Conservation (phyloP, 2,797 vertebrate genomes). For the Hydrophis major region DNA sequence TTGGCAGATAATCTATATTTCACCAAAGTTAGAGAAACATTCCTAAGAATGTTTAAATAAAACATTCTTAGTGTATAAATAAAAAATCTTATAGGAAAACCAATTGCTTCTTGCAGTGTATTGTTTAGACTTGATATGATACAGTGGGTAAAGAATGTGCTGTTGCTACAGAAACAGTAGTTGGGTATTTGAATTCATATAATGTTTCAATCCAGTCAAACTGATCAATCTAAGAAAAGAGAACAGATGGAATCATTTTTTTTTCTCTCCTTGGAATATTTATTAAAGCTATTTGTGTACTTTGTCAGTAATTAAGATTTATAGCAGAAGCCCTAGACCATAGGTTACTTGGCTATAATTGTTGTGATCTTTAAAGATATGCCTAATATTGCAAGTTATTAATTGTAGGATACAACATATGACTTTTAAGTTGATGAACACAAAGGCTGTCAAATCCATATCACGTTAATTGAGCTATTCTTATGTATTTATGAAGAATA, state of each 20-base stretch:
- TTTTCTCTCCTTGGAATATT: neutral
- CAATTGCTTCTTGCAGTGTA: accelerated
- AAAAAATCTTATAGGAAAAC: neutral
- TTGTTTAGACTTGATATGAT: neutral
- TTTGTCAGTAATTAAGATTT: conserved; percentile 13
- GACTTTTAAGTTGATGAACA: neutral
- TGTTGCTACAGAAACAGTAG: neutral
- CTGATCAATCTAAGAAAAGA: neutral
- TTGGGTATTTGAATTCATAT: neutral
- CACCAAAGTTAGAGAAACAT: neutral
- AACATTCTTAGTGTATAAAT: neutral
- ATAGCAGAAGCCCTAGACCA: neutral
- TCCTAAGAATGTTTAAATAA: neutral
- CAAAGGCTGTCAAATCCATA: neutral
- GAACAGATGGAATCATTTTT: neutral
- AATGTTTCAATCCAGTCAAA: neutral
- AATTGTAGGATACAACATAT: conserved; percentile 25
- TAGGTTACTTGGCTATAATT: neutral
- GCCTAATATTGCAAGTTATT: neutral
- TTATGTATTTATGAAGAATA: neutral
- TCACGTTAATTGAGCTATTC: neutral
- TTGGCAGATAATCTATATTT: neutral
- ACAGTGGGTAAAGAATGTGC: neutral
- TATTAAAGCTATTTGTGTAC: neutral
- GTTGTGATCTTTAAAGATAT: neutral